Base-by-base conservation (phyloP, 2,113 vertebrate genomes). In the Paedocypris sp. region DNA sequence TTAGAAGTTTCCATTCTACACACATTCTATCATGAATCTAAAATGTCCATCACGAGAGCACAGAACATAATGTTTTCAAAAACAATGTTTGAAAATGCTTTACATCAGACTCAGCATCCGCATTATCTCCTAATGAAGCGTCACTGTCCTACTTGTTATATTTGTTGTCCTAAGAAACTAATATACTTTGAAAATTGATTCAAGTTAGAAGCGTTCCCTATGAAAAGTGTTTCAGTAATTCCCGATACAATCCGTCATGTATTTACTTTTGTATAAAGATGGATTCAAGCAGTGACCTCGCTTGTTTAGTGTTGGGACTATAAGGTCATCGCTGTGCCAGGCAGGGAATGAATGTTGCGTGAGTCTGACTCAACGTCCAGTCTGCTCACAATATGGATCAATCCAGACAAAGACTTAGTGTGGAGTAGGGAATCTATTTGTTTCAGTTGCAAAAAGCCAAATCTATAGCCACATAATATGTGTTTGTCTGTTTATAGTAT, bases 301-400 rank as follows among this genome's bases (percentile, higher is more conserved):
- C 35, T 42, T 64, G 58, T 62, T 60, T 49, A 57, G 45, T 43
- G 16, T 57, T 31, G 36, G 25, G 46, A 46, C 58, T 59, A 50
- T 45, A 43, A 52, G 47, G 15, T 36, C 28, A 36, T 52, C 36
- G 53, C 58, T 62, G 53, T 64, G 61, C 54, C 61, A 58, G 58
- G 12, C 54, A 58, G 11, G 4, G 7, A 22, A 6, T n/a, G 25
- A 18, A 4, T 5, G 11, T 31, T 31, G 15, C 22, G 39, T 29
- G 12, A 32, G 36, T 56, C 23, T 29, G 36, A 2, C 38, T 41
- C 7, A 41, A 41, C 38, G 10, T 9, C 7, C 38, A 41, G 8
- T 10, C 15, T 41, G 29, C 23, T 56, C 23, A 28, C 23, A 28
- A 32, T 23, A 22, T 35, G 12, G 20, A 54, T 28, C 35, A 41